Evolutionary conservation across 2,797 vertebrate genomes (phyloP).

Genomic region (Enteromius thamalakanensis): DNA sequence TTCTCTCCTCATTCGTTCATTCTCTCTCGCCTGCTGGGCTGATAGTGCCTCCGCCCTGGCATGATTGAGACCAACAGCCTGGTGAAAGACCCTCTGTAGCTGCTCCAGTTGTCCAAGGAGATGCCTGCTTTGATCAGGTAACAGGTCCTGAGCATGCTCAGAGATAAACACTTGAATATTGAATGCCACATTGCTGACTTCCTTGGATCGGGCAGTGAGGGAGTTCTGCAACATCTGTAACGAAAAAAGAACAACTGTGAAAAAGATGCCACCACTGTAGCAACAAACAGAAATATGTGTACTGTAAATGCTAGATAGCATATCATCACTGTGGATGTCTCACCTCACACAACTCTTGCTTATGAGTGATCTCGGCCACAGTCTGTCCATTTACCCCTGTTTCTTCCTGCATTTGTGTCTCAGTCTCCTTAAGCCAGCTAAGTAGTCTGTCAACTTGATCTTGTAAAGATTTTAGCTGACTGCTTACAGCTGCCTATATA

Average conservation of each 20-base stretch:
- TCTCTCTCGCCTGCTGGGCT: slow-evolving; percentile 72
- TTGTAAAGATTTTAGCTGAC: slow-evolving; percentile 78
- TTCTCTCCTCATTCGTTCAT: slow-evolving; percentile 64
- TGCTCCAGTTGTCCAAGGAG: slow-evolving; percentile 87
- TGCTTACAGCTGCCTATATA: slow-evolving; percentile 73
- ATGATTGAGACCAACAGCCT: slow-evolving; percentile 74
- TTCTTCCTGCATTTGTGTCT: slow-evolving; percentile 67
- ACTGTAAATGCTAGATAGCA: not conserved
- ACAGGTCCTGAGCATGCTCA: slow-evolving; percentile 87
- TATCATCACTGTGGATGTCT: slow-evolving; percentile 19
- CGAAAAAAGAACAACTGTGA: not conserved
- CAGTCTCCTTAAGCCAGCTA: slow-evolving; percentile 71
- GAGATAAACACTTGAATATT: slow-evolving; percentile 91
- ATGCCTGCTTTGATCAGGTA: slow-evolving; percentile 85
- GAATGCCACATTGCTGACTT: slow-evolving; percentile 80
- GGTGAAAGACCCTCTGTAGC: slow-evolving; percentile 86
- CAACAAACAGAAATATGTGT: not conserved
- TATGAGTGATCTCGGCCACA: slow-evolving; percentile 66
- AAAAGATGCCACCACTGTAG: not conserved
- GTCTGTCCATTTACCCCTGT: slow-evolving; percentile 59
- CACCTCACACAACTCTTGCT: slow-evolving; percentile 81
- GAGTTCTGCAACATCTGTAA: slow-evolving; percentile 83
- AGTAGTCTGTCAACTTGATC: slow-evolving; percentile 69
- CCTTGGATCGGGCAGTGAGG: slow-evolving; percentile 75
- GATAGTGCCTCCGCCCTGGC: slow-evolving; percentile 79